Evolutionary conservation across 92 coral and sea anemone genomes (phyloP), one percentile per base, ranked within the genome.

Genomic region (Porites cylindrica): DNA sequence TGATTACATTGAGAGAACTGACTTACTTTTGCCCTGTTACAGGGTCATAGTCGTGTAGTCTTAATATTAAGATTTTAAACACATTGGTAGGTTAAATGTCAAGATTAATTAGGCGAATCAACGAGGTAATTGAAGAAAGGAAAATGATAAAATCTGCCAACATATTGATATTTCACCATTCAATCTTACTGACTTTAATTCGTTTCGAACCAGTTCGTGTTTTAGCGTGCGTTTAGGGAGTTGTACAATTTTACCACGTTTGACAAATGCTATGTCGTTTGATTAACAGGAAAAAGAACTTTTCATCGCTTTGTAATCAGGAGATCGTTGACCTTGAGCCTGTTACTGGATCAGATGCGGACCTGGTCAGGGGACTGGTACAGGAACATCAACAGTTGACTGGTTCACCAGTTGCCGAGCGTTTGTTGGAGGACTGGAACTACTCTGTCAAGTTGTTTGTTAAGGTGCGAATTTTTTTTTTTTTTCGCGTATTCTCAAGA

Each of bases 241-340:
- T 54, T 54, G 16, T 54, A 53, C 26, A 1, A 7, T 1, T 51
- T 21, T 58, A 8, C 17, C 53, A 11, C 56, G 23, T 32, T 71
- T 26, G 11, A 9, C 13, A 26, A 51, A 14, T 9, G 10, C 19
- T 73, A 10, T 23, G 1, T 18, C 11, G 0, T 10, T 18, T 18
- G 6, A 8, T 56, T 1, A 18, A 70, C 73, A 88, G 96, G 75
- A 84, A 93, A 63, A 86, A 82, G 47, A 83, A 69, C 75, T 96
- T 96, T 72, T n/a, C 94, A 10, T 61, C 85, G 21, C 85, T 89
- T 54, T 93, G 97, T 72, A 96, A 96, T 79, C 92, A 81, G 19
- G 97, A 90, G 85, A 81, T 92, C 58, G 97, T 95, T 1, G 97
- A 95, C 76, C 83, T 96, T 32, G 99, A 96, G 72, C 75, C 80